Evolutionary conservation across 2,113 vertebrate species (phyloP).

Genomic region (Carassius gibelio): DNA sequence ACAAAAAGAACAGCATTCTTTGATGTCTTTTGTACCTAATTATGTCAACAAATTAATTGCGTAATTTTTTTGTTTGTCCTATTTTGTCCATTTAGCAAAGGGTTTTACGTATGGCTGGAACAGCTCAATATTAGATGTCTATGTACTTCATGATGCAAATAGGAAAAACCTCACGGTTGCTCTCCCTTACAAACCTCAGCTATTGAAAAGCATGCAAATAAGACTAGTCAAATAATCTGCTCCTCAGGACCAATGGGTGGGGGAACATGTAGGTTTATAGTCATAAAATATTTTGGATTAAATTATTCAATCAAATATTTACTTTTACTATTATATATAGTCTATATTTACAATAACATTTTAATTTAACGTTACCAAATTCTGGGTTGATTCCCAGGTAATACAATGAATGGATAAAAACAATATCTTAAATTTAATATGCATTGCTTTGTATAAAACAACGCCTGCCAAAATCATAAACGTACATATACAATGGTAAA

Average conservation of each 20-base stretch:
- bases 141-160: slow-evolving; percentile 73
- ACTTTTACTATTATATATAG: too few species aligned
- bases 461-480: too few species aligned
- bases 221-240: slow-evolving; percentile 76
- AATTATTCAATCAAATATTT: not conserved
- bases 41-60: slow-evolving; percentile 16
- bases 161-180: slow-evolving; percentile 69
- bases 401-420: too few species aligned
- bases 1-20: slow-evolving; percentile 18
- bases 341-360: too few species aligned
- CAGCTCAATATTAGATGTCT: slow-evolving; percentile 39
- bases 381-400: too few species aligned
- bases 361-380: too few species aligned
- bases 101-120: slow-evolving; percentile 27
- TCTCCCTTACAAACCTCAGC: slow-evolving; percentile 71
- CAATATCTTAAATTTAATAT: too few species aligned
- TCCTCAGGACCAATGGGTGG: slow-evolving; percentile 49
- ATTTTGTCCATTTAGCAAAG: not conserved
- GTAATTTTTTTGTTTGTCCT: not conserved
- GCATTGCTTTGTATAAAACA: too few species aligned
- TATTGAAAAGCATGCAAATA: slow-evolving; percentile 76
- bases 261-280: not conserved
- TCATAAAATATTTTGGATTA: not conserved
- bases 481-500: too few species aligned
- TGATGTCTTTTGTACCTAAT: slow-evolving; percentile 15